Evolutionary conservation across 2,113 vertebrate species (phyloP).

Genomic region (Marcusenius ussheri): DNA sequence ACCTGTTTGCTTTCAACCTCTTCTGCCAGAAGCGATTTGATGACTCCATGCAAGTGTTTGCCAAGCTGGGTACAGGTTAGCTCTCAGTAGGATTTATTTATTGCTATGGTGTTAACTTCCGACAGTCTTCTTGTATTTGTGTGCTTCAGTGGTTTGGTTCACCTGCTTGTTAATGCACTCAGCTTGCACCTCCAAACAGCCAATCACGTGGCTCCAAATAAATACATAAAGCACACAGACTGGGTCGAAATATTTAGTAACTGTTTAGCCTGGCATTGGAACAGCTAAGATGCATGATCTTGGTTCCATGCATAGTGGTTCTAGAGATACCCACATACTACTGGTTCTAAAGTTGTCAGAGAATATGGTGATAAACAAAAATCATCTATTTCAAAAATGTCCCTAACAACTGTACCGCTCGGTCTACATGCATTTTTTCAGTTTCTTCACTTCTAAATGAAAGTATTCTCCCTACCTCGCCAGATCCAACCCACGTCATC

Average conservation of each 20-base stretch:
- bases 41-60: constrained; percentile 97
- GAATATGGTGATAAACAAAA: neutral
- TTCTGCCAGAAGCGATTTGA: constrained; percentile 98
- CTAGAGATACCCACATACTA: neutral
- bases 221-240: neutral
- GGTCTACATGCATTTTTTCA: neutral
- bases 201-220: neutral
- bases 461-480: neutral
- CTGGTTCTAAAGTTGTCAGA: neutral
- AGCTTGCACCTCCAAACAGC: neutral
- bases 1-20: constrained; percentile 93
- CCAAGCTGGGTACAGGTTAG: constrained; percentile 94
- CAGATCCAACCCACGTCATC: constrained; percentile 97
- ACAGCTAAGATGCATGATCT: neutral
- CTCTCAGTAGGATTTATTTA: neutral
- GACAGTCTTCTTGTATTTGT: neutral
- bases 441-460: neutral
- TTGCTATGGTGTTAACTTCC: neutral
- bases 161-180: neutral
- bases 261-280: neutral
- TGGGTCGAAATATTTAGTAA: neutral
- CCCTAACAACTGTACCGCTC: neutral
- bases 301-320: neutral
- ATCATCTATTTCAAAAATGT: neutral
- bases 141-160: neutral